These are phyloP conservation scores for Macaria notata DNA, from an alignment of 2,888 invertebrate genomes.

Conservation along the genomic window DNA sequence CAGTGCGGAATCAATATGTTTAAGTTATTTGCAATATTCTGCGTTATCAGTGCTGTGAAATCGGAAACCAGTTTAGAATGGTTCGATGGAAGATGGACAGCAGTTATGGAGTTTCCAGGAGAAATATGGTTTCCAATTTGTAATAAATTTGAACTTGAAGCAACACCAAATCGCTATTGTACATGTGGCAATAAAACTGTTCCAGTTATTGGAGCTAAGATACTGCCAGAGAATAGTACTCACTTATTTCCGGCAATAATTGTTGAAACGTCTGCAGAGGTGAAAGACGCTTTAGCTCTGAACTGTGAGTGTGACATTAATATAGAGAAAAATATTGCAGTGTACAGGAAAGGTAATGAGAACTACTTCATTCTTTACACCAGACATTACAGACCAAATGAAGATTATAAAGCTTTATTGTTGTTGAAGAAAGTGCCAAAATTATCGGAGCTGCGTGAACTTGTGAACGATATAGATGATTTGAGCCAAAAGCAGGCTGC, in stretches of 20 bases:
- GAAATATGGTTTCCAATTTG: background rate
- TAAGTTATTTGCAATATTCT: background rate
- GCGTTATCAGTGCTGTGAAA: background rate
- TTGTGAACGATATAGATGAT: background rate
- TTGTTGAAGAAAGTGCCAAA: slow-evolving; percentile 4
- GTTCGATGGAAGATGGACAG: background rate
- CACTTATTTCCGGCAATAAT: background rate
- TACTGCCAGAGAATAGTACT: background rate
- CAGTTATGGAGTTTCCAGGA: background rate
- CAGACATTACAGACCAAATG: background rate
- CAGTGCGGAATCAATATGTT: background rate
- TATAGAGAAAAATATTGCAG: background rate
- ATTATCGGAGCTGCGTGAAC: slow-evolving; percentile 1
- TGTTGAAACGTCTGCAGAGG: background rate
- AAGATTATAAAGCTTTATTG: background rate
- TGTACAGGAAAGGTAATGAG: slow-evolving; percentile 1
- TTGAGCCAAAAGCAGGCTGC: background rate
- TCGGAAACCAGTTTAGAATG: background rate
- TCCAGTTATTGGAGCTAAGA: background rate
- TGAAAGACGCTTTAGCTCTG: background rate
- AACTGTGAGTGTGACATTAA: background rate
- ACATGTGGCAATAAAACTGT: background rate
- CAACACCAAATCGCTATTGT: background rate
- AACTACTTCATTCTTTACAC: background rate
- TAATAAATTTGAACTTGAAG: background rate